Evolutionary conservation across 2,113 vertebrate species (phyloP).

Genomic region (Larimichthys crocea): DNA sequence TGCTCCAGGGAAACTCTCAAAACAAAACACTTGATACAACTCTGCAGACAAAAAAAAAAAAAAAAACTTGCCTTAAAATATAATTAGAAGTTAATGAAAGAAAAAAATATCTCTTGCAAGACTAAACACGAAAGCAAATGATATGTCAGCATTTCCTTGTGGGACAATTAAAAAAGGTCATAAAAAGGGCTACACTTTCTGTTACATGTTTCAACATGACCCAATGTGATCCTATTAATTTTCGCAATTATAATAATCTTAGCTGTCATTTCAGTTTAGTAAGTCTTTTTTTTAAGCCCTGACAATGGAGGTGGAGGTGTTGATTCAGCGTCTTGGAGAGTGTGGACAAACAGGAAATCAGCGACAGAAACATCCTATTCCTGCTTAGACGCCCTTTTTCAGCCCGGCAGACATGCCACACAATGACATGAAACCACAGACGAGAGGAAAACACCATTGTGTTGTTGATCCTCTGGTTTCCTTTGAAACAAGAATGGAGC

Average conservation of each 20-base stretch:
- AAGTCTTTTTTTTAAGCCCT: background rate
- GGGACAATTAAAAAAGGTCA: background rate
- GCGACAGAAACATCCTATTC: constrained; percentile 72
- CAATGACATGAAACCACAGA: constrained; percentile 70
- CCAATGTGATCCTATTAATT: background rate
- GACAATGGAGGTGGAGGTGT: background rate
- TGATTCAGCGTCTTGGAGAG: constrained; percentile 26
- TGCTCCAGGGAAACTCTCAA: constrained; percentile 7
- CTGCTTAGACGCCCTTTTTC: constrained; percentile 29
- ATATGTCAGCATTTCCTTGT: background rate
- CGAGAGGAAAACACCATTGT: constrained; percentile 73
- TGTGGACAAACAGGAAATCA: constrained; percentile 66
- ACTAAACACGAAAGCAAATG: background rate
- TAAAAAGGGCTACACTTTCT: background rate
- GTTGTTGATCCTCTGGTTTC: constrained; percentile 51
- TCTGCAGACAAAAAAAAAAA: too few relatives aligned
- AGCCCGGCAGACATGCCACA: constrained; percentile 24
- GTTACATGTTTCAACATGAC: constrained; percentile 24
- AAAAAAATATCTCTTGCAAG: background rate
- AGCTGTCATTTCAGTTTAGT: constrained; percentile 3
- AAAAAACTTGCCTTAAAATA: background rate
- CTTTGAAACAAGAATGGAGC: constrained; percentile 51
- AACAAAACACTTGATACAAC: background rate
- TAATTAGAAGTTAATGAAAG: background rate
- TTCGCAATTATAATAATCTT: background rate